Percentiles rank a stretch among this genome's conserved stretches.
Conservation (phyloP, 2,797 vertebrate genomes). For the Otus scops region DNA sequence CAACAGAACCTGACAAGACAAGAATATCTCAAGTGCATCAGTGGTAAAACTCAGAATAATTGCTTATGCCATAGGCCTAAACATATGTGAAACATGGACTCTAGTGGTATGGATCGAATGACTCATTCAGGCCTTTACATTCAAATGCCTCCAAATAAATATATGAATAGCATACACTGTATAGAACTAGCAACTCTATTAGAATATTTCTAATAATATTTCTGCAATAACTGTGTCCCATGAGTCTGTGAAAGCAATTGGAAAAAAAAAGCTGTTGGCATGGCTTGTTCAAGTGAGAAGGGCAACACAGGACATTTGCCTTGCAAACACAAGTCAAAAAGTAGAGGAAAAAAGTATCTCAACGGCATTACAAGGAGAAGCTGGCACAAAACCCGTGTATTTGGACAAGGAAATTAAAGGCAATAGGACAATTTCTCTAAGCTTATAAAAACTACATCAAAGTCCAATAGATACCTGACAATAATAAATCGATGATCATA, state of each 20-base stretch:
- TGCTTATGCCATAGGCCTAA: not conserved
- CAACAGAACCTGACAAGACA: not conserved
- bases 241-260: not conserved
- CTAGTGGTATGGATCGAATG: not conserved
- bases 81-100: not conserved
- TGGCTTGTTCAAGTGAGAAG: not conserved
- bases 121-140: not conserved
- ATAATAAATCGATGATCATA: not conserved
- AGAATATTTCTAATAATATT: not conserved
- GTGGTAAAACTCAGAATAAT: not conserved
- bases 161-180: not conserved
- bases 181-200: not conserved
- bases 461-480: not conserved
- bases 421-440: not conserved
- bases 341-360: not conserved
- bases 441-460: not conserved
- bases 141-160: not conserved
- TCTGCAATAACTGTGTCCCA: not conserved
- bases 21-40: not conserved
- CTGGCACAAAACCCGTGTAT: not conserved
- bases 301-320: not conserved
- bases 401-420: not conserved
- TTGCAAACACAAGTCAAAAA: not conserved
- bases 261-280: not conserved
- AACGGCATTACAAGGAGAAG: not conserved